phyloP scores from a whole-genome alignment of 1,140 invertebrate genomes.

The Tetranychus cinnabarinus region DNA sequence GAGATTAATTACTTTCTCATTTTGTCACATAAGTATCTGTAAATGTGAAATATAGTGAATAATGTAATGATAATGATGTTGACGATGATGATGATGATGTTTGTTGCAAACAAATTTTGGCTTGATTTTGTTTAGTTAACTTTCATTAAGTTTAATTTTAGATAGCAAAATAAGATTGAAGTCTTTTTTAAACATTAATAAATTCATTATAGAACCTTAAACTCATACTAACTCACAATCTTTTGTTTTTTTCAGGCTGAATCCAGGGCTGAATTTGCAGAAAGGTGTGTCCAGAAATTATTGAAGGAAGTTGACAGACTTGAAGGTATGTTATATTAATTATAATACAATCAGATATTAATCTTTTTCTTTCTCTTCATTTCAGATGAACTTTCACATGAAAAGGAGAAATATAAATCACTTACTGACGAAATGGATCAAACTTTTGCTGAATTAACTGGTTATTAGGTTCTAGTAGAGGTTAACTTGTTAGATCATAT shows the following conservation, averaged over 20 bases:
- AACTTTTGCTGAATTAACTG: constrained; percentile 91
- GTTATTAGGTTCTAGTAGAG: constrained; percentile 15
- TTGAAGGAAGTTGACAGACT: constrained; percentile 53
- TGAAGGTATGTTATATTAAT: constrained; percentile 44
- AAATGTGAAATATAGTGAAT: too few species aligned
- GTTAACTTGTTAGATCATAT: too few species aligned
- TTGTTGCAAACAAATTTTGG: too few species aligned
- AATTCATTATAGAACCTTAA: not conserved
- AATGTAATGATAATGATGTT: too few species aligned
- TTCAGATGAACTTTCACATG: constrained; percentile 86
- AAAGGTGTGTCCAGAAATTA: constrained; percentile 2
- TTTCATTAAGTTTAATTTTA: too few species aligned
- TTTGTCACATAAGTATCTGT: too few species aligned
- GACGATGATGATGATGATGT: too few species aligned
- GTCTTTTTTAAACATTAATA: too few species aligned
- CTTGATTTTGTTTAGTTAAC: too few species aligned
- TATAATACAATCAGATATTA: not conserved
- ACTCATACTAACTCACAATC: not conserved
- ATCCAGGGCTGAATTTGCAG: constrained; percentile 7
- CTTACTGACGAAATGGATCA: constrained; percentile 95
- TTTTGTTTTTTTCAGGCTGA: not conserved
- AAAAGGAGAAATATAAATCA: constrained; percentile 97
- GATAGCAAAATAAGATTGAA: too few species aligned
- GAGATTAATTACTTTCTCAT: too few species aligned
- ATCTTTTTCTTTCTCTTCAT: constrained; percentile 21